phyloP scores from a whole-genome alignment of 2,797 vertebrate genomes.

The Brotula barbata region DNA sequence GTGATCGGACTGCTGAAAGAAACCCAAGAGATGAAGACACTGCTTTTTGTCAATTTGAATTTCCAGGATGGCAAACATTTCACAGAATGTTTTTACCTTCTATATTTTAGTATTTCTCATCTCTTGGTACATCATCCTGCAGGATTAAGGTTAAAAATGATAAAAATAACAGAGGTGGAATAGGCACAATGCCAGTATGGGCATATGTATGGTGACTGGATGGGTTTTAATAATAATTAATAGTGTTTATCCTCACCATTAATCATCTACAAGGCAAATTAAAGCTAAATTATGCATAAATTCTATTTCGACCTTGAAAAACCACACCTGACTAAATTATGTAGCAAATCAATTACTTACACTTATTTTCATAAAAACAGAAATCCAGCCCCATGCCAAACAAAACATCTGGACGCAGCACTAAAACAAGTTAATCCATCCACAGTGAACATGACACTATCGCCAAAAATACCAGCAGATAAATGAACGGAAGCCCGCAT shows the following conservation, averaged over 20 bases:
- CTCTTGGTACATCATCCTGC: too few species aligned
- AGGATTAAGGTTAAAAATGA: too few species aligned
- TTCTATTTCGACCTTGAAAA: neutral
- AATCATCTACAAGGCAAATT: too few species aligned
- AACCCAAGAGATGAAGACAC: neutral
- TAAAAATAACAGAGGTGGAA: too few species aligned
- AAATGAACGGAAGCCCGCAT: constrained; percentile 59
- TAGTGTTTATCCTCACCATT: too few species aligned
- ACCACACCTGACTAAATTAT: constrained; percentile 2
- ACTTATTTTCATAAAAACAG: constrained; percentile 59
- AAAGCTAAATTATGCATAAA: too few species aligned
- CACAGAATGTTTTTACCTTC: too few species aligned
- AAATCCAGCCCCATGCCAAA: constrained; percentile 66
- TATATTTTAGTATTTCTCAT: neutral
- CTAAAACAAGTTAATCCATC: constrained; percentile 65
- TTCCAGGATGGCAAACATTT: neutral
- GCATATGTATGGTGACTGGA: too few species aligned
- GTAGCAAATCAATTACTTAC: constrained; percentile 60
- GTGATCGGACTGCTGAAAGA: neutral
- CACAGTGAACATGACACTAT: constrained; percentile 31
- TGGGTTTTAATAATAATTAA: too few species aligned
- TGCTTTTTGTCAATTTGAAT: too few species aligned
- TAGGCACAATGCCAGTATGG: too few species aligned
- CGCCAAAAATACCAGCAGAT: constrained; percentile 30
- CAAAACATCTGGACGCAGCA: constrained; percentile 46